phyloP scores from a whole-genome alignment of 2,888 invertebrate genomes.

The Onthophagus sagittarius region DNA sequence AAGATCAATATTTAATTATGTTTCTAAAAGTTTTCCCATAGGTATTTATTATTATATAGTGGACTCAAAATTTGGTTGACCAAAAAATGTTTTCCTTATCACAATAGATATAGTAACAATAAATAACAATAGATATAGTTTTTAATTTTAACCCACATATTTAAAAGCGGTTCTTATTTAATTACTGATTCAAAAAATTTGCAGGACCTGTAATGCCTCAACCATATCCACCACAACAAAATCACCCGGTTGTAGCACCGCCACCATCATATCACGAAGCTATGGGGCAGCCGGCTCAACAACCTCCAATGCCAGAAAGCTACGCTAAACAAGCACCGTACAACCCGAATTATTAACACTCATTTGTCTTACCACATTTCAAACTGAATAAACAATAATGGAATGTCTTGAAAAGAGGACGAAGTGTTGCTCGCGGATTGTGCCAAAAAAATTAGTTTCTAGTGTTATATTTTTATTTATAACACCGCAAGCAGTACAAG shows the following conservation, averaged over 20 bases:
- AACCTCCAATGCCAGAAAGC: not conserved
- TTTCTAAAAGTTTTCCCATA: no score
- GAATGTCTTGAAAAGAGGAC: not conserved
- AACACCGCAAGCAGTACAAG: not conserved
- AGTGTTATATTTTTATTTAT: not conserved
- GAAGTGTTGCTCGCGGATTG: no score
- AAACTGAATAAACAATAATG: not conserved
- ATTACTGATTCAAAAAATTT: not conserved
- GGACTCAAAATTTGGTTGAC: no score
- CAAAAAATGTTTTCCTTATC: no score
- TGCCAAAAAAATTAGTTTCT: not conserved
- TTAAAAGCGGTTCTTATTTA: not conserved
- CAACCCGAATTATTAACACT: not conserved
- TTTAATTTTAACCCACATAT: no score
- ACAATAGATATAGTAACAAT: no score
- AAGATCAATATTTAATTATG: no score
- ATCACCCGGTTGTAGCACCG: not conserved
- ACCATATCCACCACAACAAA: not conserved
- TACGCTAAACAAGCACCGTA: constrained; percentile 8
- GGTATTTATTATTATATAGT: no score
- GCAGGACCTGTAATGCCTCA: constrained; percentile 3
- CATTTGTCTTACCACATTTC: not conserved
- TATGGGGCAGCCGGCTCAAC: not conserved
- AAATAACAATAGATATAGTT: no score
- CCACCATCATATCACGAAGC: constrained; percentile 9